Evolutionary conservation across 2,797 vertebrate genomes (phyloP), one percentile per base, ranked within the genome.

Genomic region (Trematomus bernacchii): DNA sequence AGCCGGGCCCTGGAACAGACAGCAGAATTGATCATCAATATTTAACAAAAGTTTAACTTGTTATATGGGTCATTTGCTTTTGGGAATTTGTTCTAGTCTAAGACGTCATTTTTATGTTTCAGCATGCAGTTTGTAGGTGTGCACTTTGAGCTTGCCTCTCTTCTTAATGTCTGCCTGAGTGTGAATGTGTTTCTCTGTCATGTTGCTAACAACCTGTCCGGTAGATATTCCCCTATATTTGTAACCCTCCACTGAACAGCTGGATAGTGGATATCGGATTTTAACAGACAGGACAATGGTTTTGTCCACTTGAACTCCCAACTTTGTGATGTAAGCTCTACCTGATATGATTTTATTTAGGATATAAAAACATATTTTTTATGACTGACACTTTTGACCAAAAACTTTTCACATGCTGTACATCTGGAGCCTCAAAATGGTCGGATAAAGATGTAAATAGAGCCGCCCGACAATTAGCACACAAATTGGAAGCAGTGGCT

Each of bases 1-100:
- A 27, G 59, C 66, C 27, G 73, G 13, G 1, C 16, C 66, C 80
- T 85, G 55, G 1, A 65, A 73, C 46, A 62, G 16, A 62, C 4
- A 46, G 21, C 19, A 53, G 5, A 7, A 33, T 18, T 44, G 19
- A 18, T 47, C 7, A 59, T 47, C n/a, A 21, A 23, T 30, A 21
- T 6, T 2, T 6, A 54, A 54, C 10, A 6, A 43, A 57, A 7
- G 2, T 23, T 46, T 21, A 27, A 27, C 27, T 15, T 52, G 40
- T 43, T 6, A 62, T 27, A 63, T 48, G 19, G 33, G 37, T 59
- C 19, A 13, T 23, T 50, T 23, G 18, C 12, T 67, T 58, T 55
- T 7, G 43, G 11, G 11, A 33, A 10, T 6, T 10, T 27, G 13
- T 23, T 18, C 44, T 18, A 43, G 33, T 30, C 30, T 52, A 23